Evolutionary conservation across 2,888 invertebrate genomes (phyloP).

Genomic region (Melanophora roralis): DNA sequence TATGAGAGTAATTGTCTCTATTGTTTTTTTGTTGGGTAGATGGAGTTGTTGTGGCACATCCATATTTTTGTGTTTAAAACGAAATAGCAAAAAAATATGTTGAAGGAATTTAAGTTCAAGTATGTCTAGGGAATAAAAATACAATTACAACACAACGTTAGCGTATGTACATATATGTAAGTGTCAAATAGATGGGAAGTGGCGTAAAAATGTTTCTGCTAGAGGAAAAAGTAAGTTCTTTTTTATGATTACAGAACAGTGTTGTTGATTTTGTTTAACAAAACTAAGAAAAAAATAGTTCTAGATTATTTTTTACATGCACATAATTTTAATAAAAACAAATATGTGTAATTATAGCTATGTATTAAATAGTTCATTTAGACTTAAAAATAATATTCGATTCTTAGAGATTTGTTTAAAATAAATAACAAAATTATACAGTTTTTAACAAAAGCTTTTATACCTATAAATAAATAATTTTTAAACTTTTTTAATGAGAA

Average conservation of each 20-base stretch:
- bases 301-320: no score
- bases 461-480: no score
- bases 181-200: no score
- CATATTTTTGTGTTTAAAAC: slow-evolving; percentile 17
- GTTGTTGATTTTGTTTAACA: no score
- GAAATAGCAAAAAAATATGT: background rate
- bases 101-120: slow-evolving; percentile 16
- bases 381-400: no score
- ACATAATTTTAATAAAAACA: no score
- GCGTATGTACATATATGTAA: background rate
- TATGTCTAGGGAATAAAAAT: slow-evolving; percentile 4
- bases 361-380: no score
- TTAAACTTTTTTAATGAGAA: no score
- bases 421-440: no score
- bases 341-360: no score
- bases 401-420: no score
- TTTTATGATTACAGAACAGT: background rate
- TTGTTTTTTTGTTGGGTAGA: background rate
- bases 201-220: background rate
- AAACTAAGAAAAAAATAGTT: background rate
- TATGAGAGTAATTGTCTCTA: slow-evolving; percentile 1
- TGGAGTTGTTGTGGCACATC: background rate
- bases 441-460: no score
- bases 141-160: background rate
- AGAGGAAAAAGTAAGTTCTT: background rate